Percentiles rank a stretch among this genome's conserved stretches.
Conservation (phyloP, 2,797 vertebrate species). For the Glyptemys insculpta region DNA sequence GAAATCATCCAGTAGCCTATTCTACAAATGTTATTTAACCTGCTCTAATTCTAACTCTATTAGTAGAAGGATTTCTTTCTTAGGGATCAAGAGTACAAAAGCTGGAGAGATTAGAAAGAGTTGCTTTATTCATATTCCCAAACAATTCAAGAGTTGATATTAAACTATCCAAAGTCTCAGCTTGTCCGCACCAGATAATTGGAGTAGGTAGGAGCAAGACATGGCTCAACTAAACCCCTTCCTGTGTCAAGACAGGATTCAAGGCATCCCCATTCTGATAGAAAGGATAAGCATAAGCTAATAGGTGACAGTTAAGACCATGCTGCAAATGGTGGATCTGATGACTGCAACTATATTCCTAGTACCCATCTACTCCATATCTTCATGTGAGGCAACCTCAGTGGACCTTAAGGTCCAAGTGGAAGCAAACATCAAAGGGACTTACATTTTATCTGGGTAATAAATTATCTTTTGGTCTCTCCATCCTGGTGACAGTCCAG, state of each 20-base stretch:
- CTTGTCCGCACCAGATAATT: background rate
- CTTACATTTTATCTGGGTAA: background rate
- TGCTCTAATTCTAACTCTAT: background rate
- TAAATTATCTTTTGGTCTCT: background rate
- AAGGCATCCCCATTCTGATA: background rate
- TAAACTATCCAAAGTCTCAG: no score
- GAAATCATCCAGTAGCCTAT: background rate
- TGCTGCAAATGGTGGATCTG: background rate
- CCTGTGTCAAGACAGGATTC: background rate
- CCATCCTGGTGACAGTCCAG: background rate
- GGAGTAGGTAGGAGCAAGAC: background rate
- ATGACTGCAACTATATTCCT: background rate
- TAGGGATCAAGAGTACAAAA: no score
- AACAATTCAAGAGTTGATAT: no score
- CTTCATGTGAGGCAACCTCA: background rate
- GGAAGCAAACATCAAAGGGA: constrained; percentile 7
- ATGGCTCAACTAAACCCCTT: background rate
- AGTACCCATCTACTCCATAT: background rate
- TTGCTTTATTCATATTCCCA: no score
- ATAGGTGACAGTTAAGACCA: background rate
- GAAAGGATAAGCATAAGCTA: background rate
- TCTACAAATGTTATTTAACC: background rate
- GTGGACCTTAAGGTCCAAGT: constrained; percentile 9
- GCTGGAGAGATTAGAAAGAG: no score
- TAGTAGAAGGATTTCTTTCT: no score